phyloP scores from a whole-genome alignment of 1,140 invertebrate species.

The Xylocopa sonorina region DNA sequence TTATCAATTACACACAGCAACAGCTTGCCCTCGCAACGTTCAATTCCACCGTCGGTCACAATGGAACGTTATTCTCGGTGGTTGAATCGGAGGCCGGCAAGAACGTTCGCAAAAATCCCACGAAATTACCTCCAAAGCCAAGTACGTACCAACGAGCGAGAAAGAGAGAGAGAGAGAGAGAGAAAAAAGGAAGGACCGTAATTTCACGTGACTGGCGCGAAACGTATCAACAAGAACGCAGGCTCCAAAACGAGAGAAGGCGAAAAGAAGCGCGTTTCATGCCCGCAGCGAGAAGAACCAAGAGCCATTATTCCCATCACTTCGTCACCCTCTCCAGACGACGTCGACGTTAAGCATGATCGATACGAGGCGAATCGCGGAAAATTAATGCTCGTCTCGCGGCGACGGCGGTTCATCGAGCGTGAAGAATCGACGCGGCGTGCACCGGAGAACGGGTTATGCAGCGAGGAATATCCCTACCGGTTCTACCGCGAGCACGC shows the following conservation, averaged over 20 bases:
- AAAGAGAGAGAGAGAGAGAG: neutral
- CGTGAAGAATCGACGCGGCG: conserved; percentile 54
- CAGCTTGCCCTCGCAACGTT: no score
- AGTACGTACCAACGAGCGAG: neutral
- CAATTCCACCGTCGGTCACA: no score
- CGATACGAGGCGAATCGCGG: conserved; percentile 23
- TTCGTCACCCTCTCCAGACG: neutral
- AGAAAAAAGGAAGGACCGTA: neutral
- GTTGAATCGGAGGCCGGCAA: no score
- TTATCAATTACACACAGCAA: no score
- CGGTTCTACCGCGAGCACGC: conserved; percentile 23
- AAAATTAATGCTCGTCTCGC: conserved; percentile 49
- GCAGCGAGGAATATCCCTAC: no score
- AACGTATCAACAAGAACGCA: no score
- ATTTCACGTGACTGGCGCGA: no score
- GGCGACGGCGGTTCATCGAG: conserved; percentile 35
- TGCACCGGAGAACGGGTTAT: conserved; percentile 21
- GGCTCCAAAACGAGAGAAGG: neutral
- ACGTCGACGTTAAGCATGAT: conserved; percentile 13
- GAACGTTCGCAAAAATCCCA: no score
- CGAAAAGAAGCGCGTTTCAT: neutral
- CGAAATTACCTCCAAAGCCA: no score
- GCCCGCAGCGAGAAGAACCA: neutral
- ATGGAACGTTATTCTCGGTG: no score
- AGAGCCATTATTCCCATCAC: neutral